These are phyloP conservation scores for Piezodorus guildinii DNA, from an alignment of 1,140 invertebrate species.

Conservation along the genomic window DNA sequence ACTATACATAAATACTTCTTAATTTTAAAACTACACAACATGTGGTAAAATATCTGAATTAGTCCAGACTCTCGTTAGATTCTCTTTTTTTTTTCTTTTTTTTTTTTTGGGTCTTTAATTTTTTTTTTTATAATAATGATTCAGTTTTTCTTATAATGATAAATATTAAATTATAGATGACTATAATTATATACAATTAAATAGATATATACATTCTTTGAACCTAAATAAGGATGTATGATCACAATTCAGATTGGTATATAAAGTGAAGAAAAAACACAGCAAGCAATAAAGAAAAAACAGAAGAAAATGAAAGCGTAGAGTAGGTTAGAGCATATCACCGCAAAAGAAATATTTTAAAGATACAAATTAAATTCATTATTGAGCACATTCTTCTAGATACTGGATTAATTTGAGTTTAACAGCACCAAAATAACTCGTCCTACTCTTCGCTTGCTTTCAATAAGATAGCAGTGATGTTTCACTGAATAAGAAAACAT, in stretches of 20 bases:
- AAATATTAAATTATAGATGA: slow-evolving; percentile 18
- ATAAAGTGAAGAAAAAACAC: not conserved
- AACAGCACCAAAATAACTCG: not conserved
- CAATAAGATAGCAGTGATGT: not conserved
- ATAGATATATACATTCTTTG: slow-evolving; percentile 14
- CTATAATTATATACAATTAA: slow-evolving; percentile 14
- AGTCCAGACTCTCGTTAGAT: not conserved
- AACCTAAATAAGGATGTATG: slow-evolving; percentile 14
- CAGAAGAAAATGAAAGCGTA: no score
- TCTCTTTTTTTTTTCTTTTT: not conserved
- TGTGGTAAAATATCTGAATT: slow-evolving; percentile 8
- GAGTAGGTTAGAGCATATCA: not conserved
- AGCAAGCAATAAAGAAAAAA: not conserved
- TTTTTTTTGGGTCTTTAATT: no score
- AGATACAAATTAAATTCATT: not conserved
- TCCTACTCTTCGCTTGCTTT: not conserved
- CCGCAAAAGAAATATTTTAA: not conserved
- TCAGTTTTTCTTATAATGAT: slow-evolving; percentile 5
- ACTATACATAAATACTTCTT: slow-evolving; percentile 12
- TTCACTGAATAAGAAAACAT: not conserved
- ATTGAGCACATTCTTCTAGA: not conserved
- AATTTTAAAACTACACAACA: slow-evolving; percentile 12
- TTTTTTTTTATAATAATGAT: not conserved
- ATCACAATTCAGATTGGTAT: slow-evolving; percentile 21
- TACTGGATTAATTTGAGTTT: not conserved